A percentile compares a stretch with the other conserved stretches of the same genome.
These are phyloP conservation scores for Pachydiplax longipennis DNA, from an alignment of 2,888 invertebrate species.

Conservation along the genomic window DNA sequence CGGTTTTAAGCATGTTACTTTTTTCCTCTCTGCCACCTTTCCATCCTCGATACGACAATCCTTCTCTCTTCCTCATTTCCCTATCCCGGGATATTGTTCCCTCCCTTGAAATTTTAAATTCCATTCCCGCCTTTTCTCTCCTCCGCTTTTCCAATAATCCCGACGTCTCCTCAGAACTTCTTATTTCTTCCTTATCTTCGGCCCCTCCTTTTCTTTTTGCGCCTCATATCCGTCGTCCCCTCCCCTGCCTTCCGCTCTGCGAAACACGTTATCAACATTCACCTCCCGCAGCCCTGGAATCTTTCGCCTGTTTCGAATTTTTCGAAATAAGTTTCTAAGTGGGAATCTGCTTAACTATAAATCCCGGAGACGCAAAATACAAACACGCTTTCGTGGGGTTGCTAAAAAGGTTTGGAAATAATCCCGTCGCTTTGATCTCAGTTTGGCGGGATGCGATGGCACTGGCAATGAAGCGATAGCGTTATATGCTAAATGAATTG, in stretches of 20 bases:
- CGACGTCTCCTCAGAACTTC: neutral
- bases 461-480: too few species aligned
- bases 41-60: neutral
- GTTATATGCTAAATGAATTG: too few species aligned
- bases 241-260: neutral
- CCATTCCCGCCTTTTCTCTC: neutral
- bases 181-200: neutral
- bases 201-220: neutral
- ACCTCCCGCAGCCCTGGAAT: neutral
- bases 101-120: neutral
- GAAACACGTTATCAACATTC: neutral
- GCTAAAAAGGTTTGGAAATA: too few species aligned
- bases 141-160: slow-evolving; percentile 3
- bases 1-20: neutral
- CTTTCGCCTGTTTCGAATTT: neutral
- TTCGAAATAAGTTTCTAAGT: neutral
- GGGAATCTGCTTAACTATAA: neutral
- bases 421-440: too few species aligned
- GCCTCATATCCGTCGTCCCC: neutral
- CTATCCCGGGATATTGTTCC: neutral
- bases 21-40: neutral
- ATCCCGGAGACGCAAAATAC: too few species aligned
- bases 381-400: too few species aligned
- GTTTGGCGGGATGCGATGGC: too few species aligned
- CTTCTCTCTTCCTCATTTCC: neutral